Percentiles rank a stretch among this genome's conserved stretches.
phyloP scores from a whole-genome alignment of 2,888 invertebrate species.

The Lypha dubia region DNA sequence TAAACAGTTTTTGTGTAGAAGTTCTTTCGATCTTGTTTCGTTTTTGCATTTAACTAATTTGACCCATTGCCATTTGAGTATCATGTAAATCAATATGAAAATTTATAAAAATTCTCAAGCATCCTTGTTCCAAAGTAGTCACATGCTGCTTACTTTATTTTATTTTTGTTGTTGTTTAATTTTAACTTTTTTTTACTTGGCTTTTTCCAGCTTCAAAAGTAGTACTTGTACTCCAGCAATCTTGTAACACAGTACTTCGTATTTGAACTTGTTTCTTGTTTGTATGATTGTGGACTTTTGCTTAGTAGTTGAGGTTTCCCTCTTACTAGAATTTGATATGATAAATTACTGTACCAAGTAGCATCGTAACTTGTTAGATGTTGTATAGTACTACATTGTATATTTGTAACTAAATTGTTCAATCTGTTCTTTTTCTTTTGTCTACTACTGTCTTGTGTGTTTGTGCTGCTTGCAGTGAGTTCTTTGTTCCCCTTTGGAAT shows the following conservation, averaged over 20 bases:
- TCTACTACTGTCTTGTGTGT: neutral
- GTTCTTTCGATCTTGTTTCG: slow-evolving; percentile 38
- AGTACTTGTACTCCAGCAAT: slow-evolving; percentile 38
- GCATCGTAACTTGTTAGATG: slow-evolving; percentile 36
- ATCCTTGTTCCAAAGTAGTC: slow-evolving; percentile 51
- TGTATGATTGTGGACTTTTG: neutral
- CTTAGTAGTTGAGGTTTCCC: slow-evolving; percentile 60
- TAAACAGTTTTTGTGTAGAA: neutral
- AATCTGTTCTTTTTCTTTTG: slow-evolving; percentile 28
- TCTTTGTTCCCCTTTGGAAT: slow-evolving; percentile 52
- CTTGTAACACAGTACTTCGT: slow-evolving; percentile 23
- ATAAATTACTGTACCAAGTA: slow-evolving; percentile 69
- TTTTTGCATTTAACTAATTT: slow-evolving; percentile 66
- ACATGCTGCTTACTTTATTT: slow-evolving; percentile 54
- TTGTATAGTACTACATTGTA: slow-evolving; percentile 15
- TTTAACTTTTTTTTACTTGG: neutral
- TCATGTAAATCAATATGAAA: slow-evolving; percentile 56
- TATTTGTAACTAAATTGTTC: slow-evolving; percentile 40
- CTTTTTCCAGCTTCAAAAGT: slow-evolving; percentile 1
- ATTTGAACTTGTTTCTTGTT: neutral
- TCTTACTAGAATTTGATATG: slow-evolving; percentile 62
- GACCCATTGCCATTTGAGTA: slow-evolving; percentile 67
- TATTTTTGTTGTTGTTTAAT: neutral
- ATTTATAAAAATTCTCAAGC: slow-evolving; percentile 47
- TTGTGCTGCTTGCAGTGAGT: slow-evolving; percentile 9